Evolutionary conservation across 1,140 invertebrate species (phyloP).

Genomic region (Trypoxylus dichotomus): DNA sequence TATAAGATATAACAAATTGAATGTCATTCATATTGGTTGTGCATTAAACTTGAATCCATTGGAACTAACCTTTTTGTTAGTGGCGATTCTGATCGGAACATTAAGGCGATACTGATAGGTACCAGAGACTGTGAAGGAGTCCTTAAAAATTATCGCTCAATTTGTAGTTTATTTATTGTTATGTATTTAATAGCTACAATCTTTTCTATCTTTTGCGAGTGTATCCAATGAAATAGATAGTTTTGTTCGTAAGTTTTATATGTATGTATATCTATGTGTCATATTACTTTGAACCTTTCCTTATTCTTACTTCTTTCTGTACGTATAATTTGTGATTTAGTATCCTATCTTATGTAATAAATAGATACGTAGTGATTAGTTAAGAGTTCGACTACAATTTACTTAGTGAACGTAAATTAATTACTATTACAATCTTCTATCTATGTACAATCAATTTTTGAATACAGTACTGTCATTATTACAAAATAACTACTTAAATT

Average conservation of each 20-base stretch:
- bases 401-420: not conserved
- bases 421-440: not conserved
- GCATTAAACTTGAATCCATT: not conserved
- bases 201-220: not conserved
- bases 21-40: constrained; percentile 18
- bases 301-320: not conserved
- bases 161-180: not conserved
- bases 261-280: not conserved
- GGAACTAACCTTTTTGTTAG: not conserved
- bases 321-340: not conserved
- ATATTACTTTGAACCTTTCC: not conserved
- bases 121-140: no score
- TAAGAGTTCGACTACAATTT: not conserved
- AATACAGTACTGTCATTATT: not conserved
- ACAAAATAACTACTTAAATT: not conserved
- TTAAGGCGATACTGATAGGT: no score
- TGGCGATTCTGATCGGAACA: no score
- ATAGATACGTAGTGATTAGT: not conserved
- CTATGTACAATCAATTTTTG: constrained; percentile 6
- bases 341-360: not conserved
- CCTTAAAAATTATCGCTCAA: not conserved
- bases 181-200: not conserved
- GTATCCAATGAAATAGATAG: not conserved
- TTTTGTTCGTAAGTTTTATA: not conserved
- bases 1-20: not conserved